Conservation (phyloP, 2,113 vertebrate species). For the Otolemur garnettii region DNA sequence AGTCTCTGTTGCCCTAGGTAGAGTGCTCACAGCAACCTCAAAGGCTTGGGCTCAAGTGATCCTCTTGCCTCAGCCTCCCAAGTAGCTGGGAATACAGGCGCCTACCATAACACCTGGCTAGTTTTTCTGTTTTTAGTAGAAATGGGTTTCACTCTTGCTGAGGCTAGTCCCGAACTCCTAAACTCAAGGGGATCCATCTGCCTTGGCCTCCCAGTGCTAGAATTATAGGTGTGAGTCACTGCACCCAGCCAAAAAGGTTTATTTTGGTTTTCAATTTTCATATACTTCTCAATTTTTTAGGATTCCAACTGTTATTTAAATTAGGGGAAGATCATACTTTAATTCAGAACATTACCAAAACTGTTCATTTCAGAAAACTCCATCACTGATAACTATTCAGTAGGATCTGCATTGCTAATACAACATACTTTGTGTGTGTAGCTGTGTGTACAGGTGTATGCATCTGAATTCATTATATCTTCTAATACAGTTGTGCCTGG, state of each 20-base stretch:
- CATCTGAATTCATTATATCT: background rate
- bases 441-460: background rate
- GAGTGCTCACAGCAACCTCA: too few species aligned
- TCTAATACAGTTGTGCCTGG: background rate
- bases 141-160: too few species aligned
- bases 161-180: too few species aligned
- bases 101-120: too few species aligned
- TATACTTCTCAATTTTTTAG: background rate
- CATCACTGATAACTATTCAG: background rate
- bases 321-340: background rate
- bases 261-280: background rate
- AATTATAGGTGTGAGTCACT: too few species aligned
- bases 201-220: too few species aligned
- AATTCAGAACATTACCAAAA: conserved; percentile 39
- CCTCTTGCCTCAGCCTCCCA: too few species aligned
- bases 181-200: too few species aligned
- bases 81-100: too few species aligned
- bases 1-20: too few species aligned
- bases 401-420: conserved; percentile 24
- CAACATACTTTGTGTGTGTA: background rate
- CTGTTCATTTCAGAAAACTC: conserved; percentile 20
- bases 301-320: conserved; percentile 36
- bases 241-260: background rate
- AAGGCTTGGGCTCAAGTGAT: too few species aligned
- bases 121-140: too few species aligned